Percentiles rank a stretch among this genome's conserved stretches.
phyloP scores from a whole-genome alignment of 2,888 invertebrate genomes.

The Nycteola revayana region DNA sequence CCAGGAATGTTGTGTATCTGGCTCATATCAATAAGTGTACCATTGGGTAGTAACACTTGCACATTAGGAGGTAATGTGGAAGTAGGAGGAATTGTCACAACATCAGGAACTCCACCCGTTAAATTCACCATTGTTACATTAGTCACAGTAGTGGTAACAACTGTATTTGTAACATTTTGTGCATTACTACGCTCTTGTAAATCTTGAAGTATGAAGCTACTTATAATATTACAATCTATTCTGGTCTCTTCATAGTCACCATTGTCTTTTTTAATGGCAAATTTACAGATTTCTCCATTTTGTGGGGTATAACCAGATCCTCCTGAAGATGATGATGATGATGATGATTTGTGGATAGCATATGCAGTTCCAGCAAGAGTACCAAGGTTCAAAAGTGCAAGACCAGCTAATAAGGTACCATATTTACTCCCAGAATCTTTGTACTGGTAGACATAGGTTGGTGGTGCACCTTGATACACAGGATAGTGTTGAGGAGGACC shows the following conservation, averaged over 20 bases:
- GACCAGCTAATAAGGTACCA: slow-evolving; percentile 62
- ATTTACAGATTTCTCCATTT: slow-evolving; percentile 67
- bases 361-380: slow-evolving; percentile 56
- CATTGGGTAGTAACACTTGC: slow-evolving; percentile 54
- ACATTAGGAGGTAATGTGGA: slow-evolving; percentile 26
- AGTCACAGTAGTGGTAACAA: slow-evolving; percentile 55
- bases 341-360: slow-evolving; percentile 23
- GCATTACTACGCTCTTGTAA: slow-evolving; percentile 10
- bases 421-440: slow-evolving; percentile 71
- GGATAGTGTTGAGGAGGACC: slow-evolving; percentile 54
- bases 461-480: slow-evolving; percentile 62
- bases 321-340: background rate
- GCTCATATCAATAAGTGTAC: slow-evolving; percentile 46
- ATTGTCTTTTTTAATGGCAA: slow-evolving; percentile 63
- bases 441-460: slow-evolving; percentile 67
- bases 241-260: slow-evolving; percentile 69
- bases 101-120: slow-evolving; percentile 40
- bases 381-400: slow-evolving; percentile 68
- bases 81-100: slow-evolving; percentile 16
- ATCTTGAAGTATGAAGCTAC: slow-evolving; percentile 62
- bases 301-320: slow-evolving; percentile 48
- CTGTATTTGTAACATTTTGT: background rate
- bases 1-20: background rate
- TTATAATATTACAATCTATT: slow-evolving; percentile 67
- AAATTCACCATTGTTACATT: slow-evolving; percentile 59